These are phyloP conservation scores for Idaea straminata DNA, from an alignment of 2,888 invertebrate genomes.

Conservation along the genomic window DNA sequence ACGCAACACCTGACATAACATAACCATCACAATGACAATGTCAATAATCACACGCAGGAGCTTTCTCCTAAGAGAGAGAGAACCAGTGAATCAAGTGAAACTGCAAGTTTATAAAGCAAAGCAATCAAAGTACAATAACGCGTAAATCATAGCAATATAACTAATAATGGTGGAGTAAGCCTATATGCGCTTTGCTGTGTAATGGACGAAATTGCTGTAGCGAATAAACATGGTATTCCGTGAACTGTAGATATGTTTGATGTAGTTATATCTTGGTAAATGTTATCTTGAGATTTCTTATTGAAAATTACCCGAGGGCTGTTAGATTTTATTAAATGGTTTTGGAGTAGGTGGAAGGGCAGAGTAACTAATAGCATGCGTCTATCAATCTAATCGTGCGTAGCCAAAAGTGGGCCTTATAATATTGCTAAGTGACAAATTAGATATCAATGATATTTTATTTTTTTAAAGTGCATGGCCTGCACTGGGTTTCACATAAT, in stretches of 20 bases:
- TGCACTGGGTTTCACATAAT: no score
- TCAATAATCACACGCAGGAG: slow-evolving; percentile 24
- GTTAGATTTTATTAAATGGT: neutral
- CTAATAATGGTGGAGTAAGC: slow-evolving; percentile 20
- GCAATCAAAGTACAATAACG: slow-evolving; percentile 16
- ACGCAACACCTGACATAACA: slow-evolving; percentile 21
- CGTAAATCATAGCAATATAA: slow-evolving; percentile 41
- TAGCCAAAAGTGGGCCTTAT: no score
- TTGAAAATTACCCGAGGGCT: neutral
- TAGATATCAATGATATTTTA: no score
- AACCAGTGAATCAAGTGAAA: neutral
- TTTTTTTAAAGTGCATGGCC: no score
- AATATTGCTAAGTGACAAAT: no score
- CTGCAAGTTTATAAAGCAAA: neutral
- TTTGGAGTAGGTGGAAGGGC: neutral
- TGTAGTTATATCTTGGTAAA: neutral
- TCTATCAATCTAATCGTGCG: no score
- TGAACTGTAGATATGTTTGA: neutral
- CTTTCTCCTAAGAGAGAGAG: neutral
- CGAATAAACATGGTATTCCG: neutral
- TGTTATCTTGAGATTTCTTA: neutral
- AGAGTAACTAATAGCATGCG: no score
- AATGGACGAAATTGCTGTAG: neutral
- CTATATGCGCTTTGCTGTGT: slow-evolving; percentile 34
- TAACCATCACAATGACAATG: slow-evolving; percentile 25